These are phyloP conservation scores for Cottoperca gobio DNA, from an alignment of 2,797 vertebrate genomes.

Conservation along the genomic window DNA sequence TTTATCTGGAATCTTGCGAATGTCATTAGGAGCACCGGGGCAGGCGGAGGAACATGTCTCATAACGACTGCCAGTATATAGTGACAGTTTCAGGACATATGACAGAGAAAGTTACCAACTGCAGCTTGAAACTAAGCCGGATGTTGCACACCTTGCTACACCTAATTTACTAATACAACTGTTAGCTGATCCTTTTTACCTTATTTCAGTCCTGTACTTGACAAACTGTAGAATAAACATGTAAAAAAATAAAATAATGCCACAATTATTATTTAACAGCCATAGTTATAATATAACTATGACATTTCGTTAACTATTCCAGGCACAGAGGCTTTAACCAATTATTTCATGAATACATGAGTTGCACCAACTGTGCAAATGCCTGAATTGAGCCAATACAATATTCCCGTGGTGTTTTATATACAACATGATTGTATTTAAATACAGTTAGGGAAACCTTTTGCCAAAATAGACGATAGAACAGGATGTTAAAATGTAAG, in stretches of 20 bases:
- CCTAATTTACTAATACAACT: no score
- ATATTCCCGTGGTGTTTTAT: not conserved
- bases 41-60: no score
- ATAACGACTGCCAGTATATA: no score
- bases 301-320: not conserved
- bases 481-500: not conserved
- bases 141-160: no score
- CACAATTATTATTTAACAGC: not conserved
- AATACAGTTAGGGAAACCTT: not conserved
- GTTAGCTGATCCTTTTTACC: not conserved
- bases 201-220: not conserved
- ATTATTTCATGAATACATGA: not conserved
- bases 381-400: not conserved
- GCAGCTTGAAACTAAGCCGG: no score
- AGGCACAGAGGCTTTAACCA: not conserved
- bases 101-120: no score
- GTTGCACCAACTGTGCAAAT: not conserved
- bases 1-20: no score
- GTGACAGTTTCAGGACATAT: no score
- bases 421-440: not conserved
- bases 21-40: no score
- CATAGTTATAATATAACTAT: not conserved
- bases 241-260: not conserved
- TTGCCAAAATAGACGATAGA: constrained; percentile 16
- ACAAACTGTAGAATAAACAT: no score